Evolutionary conservation across 2,797 vertebrate genomes (phyloP).

Genomic region (Esox lucius): DNA sequence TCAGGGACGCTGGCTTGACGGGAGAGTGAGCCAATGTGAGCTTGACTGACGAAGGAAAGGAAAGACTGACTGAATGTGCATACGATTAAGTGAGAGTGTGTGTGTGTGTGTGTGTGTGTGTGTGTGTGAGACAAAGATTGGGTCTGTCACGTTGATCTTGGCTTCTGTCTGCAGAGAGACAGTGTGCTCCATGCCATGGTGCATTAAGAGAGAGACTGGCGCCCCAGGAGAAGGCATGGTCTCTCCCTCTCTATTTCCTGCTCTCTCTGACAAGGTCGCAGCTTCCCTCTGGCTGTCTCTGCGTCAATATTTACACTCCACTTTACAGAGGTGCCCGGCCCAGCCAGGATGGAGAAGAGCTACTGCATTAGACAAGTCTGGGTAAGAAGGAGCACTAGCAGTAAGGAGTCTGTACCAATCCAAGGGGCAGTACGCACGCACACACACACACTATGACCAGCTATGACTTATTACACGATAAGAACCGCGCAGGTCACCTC

Average conservation of each 20-base stretch:
- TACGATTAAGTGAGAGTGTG: slow-evolving; percentile 13
- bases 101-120: slow-evolving; percentile 7
- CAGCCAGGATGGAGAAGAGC: slow-evolving; percentile 51
- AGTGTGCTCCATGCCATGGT: slow-evolving; percentile 78
- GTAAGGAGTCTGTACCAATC: neutral
- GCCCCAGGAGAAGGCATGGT: slow-evolving; percentile 67
- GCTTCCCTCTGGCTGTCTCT: slow-evolving; percentile 46
- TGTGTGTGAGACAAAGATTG: slow-evolving; percentile 12
- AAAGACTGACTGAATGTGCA: slow-evolving; percentile 7
- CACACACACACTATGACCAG: neutral
- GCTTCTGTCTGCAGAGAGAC: slow-evolving; percentile 67
- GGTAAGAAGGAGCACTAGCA: neutral
- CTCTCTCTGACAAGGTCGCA: slow-evolving; percentile 19
- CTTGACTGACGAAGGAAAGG: slow-evolving; percentile 2
- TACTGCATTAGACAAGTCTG: slow-evolving; percentile 61
- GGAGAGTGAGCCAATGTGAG: slow-evolving; percentile 17
- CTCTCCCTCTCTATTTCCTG: slow-evolving; percentile 26
- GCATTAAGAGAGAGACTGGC: slow-evolving; percentile 74
- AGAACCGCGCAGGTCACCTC: neutral
- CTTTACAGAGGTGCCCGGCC: slow-evolving; percentile 59
- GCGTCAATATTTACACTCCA: slow-evolving; percentile 74
- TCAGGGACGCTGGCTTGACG: slow-evolving; percentile 45
- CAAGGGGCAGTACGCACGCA: neutral
- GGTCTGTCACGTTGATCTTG: slow-evolving; percentile 35
- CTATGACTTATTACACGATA: neutral